Percentiles rank a stretch among this genome's conserved stretches.
Conservation (phyloP, 1,140 invertebrate species). For the Neelides sp. region DNA sequence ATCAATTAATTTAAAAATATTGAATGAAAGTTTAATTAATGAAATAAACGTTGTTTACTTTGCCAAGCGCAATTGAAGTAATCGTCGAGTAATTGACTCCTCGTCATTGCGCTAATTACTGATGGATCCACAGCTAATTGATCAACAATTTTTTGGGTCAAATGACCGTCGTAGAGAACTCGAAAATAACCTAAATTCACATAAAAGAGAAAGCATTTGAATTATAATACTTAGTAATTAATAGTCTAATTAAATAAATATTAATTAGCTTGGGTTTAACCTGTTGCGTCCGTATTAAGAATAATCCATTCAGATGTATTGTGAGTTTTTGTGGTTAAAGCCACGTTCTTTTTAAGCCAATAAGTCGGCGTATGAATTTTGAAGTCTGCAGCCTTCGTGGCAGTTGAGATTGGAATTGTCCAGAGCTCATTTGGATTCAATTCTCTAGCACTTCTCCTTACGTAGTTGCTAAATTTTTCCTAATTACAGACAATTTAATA, state of each 20-base stretch:
- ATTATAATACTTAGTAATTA: too few relatives aligned
- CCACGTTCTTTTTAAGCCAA: constrained; percentile 50
- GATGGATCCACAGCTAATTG: not conserved
- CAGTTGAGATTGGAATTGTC: constrained; percentile 73
- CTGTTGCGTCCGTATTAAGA: constrained; percentile 15
- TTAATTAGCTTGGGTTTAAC: not conserved
- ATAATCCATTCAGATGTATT: constrained; percentile 18
- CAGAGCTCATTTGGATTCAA: constrained; percentile 40
- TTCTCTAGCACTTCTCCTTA: not conserved
- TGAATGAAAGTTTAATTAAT: too few relatives aligned
- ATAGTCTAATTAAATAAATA: too few relatives aligned
- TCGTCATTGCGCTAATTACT: not conserved
- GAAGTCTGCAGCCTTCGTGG: constrained; percentile 48
- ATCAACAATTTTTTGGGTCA: constrained; percentile 5
- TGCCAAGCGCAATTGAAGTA: constrained; percentile 6
- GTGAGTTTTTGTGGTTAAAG: constrained; percentile 31
- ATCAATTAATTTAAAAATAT: not conserved
- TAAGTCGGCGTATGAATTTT: constrained; percentile 49
- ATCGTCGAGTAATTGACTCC: constrained; percentile 9
- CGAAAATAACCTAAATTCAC: constrained; percentile 54
- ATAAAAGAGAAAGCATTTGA: too few relatives aligned
- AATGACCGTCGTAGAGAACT: constrained; percentile 57
- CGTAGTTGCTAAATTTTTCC: constrained; percentile 35
- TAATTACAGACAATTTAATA: too few relatives aligned
- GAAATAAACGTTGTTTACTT: constrained; percentile 1